Percentiles rank a stretch among this genome's conserved stretches.
These are phyloP conservation scores for Chaetodon trifascialis DNA, from an alignment of 2,113 vertebrate genomes.

Conservation along the genomic window DNA sequence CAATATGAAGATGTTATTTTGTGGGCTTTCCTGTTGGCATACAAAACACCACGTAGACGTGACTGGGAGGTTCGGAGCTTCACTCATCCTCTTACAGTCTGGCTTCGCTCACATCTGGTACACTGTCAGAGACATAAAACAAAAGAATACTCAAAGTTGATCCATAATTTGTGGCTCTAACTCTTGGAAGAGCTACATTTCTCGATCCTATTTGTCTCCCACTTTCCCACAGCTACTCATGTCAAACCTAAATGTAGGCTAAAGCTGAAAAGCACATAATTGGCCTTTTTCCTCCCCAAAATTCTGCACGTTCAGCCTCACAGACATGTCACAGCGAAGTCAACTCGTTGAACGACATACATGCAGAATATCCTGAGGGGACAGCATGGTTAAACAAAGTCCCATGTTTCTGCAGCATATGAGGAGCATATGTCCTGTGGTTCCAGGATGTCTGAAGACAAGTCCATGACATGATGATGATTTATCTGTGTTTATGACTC, in stretches of 20 bases:
- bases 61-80: neutral
- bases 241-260: conserved; percentile 32
- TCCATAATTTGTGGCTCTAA: conserved; percentile 35
- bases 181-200: conserved; percentile 21
- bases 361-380: conserved; percentile 5
- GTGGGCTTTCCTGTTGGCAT: neutral
- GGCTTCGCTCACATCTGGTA: conserved; percentile 11
- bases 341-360: conserved; percentile 2
- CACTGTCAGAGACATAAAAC: conserved; percentile 8
- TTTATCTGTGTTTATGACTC: neutral
- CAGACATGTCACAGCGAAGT: conserved; percentile 39
- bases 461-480: neutral
- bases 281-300: conserved; percentile 27
- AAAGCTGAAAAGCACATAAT: conserved; percentile 52
- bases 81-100: neutral
- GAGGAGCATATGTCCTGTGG: conserved; percentile 28
- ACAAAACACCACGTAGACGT: conserved; percentile 5
- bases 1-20: conserved; percentile 27
- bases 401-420: neutral
- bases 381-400: neutral
- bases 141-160: neutral
- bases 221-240: conserved; percentile 39
- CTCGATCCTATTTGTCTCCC: conserved; percentile 23
- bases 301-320: conserved; percentile 36
- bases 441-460: conserved; percentile 10